These are phyloP conservation scores for Arctia plantaginis DNA, from an alignment of 2,888 invertebrate species.

Conservation along the genomic window DNA sequence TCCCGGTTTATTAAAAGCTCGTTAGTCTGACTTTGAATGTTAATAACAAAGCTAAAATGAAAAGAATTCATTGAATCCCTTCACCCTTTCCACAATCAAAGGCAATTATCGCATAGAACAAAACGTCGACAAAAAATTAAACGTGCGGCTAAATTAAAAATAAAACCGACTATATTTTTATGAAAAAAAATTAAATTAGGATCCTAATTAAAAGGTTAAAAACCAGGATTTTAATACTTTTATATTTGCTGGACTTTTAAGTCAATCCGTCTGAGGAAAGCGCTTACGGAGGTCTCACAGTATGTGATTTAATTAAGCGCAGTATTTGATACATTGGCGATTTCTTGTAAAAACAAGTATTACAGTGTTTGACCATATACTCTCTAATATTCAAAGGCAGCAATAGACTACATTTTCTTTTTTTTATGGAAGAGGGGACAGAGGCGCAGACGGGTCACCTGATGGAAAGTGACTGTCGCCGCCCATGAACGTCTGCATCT, in stretches of 20 bases:
- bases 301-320: not conserved
- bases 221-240: not conserved
- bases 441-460: too few species aligned
- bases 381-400: too few species aligned
- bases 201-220: not conserved
- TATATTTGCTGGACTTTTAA: not conserved
- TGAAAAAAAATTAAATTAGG: not conserved
- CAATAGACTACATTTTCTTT: too few species aligned
- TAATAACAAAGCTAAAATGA: slow-evolving; percentile 7
- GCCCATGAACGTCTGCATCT: too few species aligned
- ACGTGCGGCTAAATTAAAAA: not conserved
- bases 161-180: not conserved
- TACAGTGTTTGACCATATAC: too few species aligned
- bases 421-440: too few species aligned
- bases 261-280: not conserved
- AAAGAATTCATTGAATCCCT: slow-evolving; percentile 9
- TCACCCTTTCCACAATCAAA: not conserved
- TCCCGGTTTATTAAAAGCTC: not conserved
- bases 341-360: too few species aligned
- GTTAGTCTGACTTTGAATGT: not conserved
- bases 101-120: not conserved
- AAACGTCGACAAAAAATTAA: not conserved
- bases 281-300: not conserved
- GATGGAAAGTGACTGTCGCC: too few species aligned
- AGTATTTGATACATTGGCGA: not conserved